A percentile compares a stretch with the other conserved stretches of the same genome.
These are phyloP conservation scores for Dromiciops gliroides DNA, from an alignment of 2,113 vertebrate genomes.

Conservation along the genomic window DNA sequence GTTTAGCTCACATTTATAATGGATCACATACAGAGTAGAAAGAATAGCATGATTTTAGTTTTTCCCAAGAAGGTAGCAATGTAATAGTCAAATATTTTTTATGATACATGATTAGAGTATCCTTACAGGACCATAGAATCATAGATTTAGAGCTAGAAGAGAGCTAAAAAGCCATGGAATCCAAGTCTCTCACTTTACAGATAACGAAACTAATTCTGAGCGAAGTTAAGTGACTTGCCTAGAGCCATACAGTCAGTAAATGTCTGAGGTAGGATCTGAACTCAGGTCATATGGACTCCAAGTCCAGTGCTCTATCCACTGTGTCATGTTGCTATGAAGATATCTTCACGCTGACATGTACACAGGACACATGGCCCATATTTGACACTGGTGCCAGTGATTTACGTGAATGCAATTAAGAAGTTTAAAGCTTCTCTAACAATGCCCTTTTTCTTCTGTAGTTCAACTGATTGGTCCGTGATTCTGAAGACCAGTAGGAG, in stretches of 20 bases:
- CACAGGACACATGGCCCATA: not conserved
- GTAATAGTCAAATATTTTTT: not conserved
- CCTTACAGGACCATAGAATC: not conserved
- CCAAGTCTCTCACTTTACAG: not conserved
- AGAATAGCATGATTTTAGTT: not conserved
- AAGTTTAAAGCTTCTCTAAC: not conserved
- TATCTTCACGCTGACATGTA: not conserved
- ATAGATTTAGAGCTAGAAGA: not conserved
- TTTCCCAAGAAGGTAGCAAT: not conserved
- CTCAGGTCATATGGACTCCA: not conserved
- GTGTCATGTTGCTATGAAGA: not conserved
- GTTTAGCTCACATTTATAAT: constrained; percentile 65
- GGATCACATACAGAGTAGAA: constrained; percentile 59
- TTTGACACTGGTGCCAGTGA: not conserved
- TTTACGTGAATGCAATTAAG: not conserved
- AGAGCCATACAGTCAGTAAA: not conserved
- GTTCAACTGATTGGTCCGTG: not conserved
- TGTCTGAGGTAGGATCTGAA: constrained; percentile 20
- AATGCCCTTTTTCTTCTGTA: not conserved
- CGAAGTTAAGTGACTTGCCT: not conserved
- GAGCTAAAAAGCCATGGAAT: not conserved
- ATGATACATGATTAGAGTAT: not conserved
- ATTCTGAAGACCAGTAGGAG: not conserved
- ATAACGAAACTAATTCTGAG: not conserved
- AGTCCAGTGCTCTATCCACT: not conserved